A percentile compares a stretch with the other conserved stretches of the same genome.
These are phyloP conservation scores for Epizoanthus rinbou DNA, from an alignment of 92 coral and sea anemone species.

Conservation along the genomic window DNA sequence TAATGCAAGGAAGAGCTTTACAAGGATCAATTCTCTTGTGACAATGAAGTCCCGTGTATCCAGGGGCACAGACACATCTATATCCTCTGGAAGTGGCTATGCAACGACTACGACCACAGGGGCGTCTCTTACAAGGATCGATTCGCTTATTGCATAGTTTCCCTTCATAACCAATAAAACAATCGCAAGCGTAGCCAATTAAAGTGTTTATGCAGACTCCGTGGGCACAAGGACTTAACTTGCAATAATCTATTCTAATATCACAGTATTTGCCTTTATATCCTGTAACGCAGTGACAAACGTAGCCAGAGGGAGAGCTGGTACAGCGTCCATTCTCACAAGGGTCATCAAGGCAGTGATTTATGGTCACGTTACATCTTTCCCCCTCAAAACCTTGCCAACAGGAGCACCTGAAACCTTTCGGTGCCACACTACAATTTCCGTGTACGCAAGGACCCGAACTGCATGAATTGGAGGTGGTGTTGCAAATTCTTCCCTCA, in stretches of 20 bases:
- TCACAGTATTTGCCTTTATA: constrained; percentile 62
- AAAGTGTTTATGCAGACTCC: constrained; percentile 65
- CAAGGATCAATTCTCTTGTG: constrained; percentile 45
- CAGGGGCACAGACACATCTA: constrained; percentile 50
- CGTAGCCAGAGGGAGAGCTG: constrained; percentile 44
- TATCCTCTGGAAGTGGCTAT: constrained; percentile 47
- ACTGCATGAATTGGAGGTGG: constrained; percentile 45
- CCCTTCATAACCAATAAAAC: constrained; percentile 55
- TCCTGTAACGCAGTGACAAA: constrained; percentile 55
- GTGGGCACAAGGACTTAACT: constrained; percentile 71
- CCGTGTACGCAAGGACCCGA: constrained; percentile 72
- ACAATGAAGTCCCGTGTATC: constrained; percentile 61
- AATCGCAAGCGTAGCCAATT: constrained; percentile 38
- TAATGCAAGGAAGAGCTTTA: constrained; percentile 34
- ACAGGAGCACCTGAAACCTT: constrained; percentile 71
- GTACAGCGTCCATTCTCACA: constrained; percentile 62
- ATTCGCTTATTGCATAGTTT: constrained; percentile 37
- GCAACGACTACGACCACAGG: constrained; percentile 54
- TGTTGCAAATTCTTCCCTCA: constrained; percentile 55
- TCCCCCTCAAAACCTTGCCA: constrained; percentile 59
- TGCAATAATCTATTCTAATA: constrained; percentile 45
- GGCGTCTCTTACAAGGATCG: constrained; percentile 41
- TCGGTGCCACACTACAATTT: constrained; percentile 51
- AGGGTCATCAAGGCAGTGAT: constrained; percentile 64
- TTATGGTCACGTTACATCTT: constrained; percentile 45